Base-by-base conservation (phyloP, 2,113 vertebrate genomes). In the Nanorana parkeri region DNA sequence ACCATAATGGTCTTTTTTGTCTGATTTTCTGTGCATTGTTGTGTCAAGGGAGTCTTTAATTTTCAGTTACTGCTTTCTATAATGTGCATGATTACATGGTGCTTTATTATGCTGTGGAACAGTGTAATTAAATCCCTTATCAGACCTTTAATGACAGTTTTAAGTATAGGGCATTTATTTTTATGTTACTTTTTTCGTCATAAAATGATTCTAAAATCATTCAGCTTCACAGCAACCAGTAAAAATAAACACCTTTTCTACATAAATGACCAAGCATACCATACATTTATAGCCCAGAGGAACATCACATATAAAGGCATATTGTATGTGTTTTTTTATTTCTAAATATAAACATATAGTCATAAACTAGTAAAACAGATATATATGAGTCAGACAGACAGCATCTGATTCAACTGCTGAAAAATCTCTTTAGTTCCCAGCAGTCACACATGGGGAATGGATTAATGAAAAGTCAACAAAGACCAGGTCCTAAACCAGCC, bases 321-420 rank as follows among this genome's bases (percentile, higher is more conserved):
- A 72, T 47, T 64, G 20, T 63, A 61, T 47, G 4, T 63, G 32
- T 24, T 54, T 54, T 58, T 29, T 63, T 32, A 28, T 51, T 64
- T 24, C 79, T 68, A 60, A 79, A 79, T 68, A 79, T 69, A 79
- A 79, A 58, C 55, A 68, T 52, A 66, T 65, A n/a, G 58, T 56
- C 68, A 26, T 41, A 69, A 5, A 56, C 13, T 36, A 23, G 73
- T 54, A 65, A 81, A 81, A 65, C 16, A 51, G 67, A 55, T 0
- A 36, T 3, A 36, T 36, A 36, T 6, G 32, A 36, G 32, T 4
- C 2, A 36, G 32, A 4, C 32, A 36, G 32, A 36, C 32, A 5
- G 32, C 32, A 36, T 1, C 32, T 36, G 4, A 36, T 36, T 0
- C 8, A 36, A 36, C 32, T 36, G 4, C 32, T 36, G 5, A 6